These are phyloP conservation scores for Platerodrilus igneus DNA, from an alignment of 2,888 invertebrate genomes.

Conservation along the genomic window DNA sequence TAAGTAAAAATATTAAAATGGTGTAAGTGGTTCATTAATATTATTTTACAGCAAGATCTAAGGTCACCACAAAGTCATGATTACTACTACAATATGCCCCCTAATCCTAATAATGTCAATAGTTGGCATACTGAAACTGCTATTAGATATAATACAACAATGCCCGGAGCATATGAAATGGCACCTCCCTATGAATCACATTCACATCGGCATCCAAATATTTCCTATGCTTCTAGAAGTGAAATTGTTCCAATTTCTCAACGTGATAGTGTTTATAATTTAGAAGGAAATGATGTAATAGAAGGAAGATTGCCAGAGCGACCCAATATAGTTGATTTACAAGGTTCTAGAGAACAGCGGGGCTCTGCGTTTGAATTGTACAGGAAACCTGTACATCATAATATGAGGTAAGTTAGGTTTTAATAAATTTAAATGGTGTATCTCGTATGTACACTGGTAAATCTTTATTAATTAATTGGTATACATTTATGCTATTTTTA, in stretches of 20 bases:
- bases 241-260: constrained; percentile 44
- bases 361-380: constrained; percentile 95
- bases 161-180: constrained; percentile 44
- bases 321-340: constrained; percentile 57
- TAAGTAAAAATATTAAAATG: constrained; percentile 32
- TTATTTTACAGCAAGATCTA: constrained; percentile 36
- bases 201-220: constrained; percentile 44
- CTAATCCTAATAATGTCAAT: constrained; percentile 26
- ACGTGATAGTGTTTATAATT: constrained; percentile 36
- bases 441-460: constrained; percentile 43
- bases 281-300: constrained; percentile 32
- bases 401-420: constrained; percentile 60
- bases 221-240: constrained; percentile 46
- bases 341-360: constrained; percentile 83
- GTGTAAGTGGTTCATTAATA: background rate
- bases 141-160: constrained; percentile 39
- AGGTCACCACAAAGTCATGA: constrained; percentile 40
- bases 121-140: constrained; percentile 37
- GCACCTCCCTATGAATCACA: constrained; percentile 44
- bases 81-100: constrained; percentile 42
- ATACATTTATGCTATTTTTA: too few species aligned
- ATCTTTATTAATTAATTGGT: constrained; percentile 24
- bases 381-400: constrained; percentile 84
- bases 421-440: too few species aligned
- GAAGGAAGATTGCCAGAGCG: constrained; percentile 38